Evolutionary conservation across 2,888 invertebrate species (phyloP).

Genomic region (Protophormia terraenovae): DNA sequence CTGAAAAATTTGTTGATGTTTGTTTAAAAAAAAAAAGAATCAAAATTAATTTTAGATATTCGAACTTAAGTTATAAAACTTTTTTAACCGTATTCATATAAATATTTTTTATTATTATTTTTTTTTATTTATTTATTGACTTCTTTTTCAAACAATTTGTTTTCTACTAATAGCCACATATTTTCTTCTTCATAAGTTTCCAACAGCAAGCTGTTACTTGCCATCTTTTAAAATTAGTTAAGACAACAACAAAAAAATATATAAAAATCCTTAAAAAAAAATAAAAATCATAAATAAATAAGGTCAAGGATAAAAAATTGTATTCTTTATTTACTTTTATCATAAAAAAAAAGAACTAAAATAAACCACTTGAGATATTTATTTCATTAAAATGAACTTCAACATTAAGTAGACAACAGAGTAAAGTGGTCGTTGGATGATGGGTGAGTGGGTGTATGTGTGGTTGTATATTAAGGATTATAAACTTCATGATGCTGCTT

Average conservation of each 20-base stretch:
- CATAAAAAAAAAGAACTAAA: too few relatives aligned
- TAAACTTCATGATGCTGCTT: neutral
- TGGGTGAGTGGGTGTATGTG: too few relatives aligned
- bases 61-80: too few relatives aligned
- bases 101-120: too few relatives aligned
- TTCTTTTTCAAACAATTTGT: neutral
- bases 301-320: constrained; percentile 16
- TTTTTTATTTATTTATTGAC: neutral
- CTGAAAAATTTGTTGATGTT: too few relatives aligned
- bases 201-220: neutral
- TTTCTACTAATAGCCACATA: neutral
- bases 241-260: neutral
- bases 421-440: neutral
- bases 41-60: too few relatives aligned
- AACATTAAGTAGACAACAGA: neutral
- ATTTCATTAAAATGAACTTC: constrained; percentile 49
- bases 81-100: too few relatives aligned
- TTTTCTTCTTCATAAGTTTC: neutral
- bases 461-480: too few relatives aligned
- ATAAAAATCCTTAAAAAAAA: neutral
- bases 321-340: too few relatives aligned
- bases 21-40: too few relatives aligned
- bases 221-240: constrained; percentile 15
- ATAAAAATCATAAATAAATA: neutral
- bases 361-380: constrained; percentile 52